phyloP scores from a whole-genome alignment of 2,797 vertebrate genomes.

The Cyprinella venusta region DNA sequence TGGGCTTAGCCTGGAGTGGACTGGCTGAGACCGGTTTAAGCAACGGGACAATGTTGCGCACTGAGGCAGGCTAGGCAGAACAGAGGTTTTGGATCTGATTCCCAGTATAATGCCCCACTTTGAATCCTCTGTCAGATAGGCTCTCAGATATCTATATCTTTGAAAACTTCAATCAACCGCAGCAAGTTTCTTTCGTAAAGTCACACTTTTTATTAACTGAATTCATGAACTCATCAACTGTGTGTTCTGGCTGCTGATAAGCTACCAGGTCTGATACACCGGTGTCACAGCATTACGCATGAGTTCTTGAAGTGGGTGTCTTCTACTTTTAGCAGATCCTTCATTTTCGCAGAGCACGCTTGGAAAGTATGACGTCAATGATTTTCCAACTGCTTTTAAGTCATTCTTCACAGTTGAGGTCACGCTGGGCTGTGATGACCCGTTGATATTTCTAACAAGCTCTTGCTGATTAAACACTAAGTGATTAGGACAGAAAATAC shows the following conservation, averaged over 20 bases:
- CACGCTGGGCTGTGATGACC: constrained; percentile 18
- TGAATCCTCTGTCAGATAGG: background rate
- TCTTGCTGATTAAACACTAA: constrained; percentile 25
- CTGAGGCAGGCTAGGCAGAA: constrained; percentile 4
- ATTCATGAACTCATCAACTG: constrained; percentile 14
- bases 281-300: background rate
- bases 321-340: constrained; percentile 19
- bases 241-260: constrained; percentile 14
- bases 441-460: constrained; percentile 40
- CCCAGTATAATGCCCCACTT: constrained; percentile 2
- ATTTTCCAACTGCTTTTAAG: constrained; percentile 27
- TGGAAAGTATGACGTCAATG: constrained; percentile 40
- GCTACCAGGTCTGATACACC: constrained; percentile 3
- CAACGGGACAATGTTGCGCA: constrained; percentile 3
- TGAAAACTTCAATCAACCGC: background rate
- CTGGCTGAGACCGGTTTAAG: constrained; percentile 49
- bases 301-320: background rate
- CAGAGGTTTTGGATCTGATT: background rate
- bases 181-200: constrained; percentile 1
- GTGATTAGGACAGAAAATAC: constrained; percentile 17
- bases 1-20: constrained; percentile 33
- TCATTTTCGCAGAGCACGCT: background rate
- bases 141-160: background rate
- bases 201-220: background rate
- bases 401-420: constrained; percentile 35